Conservation (phyloP, 2,113 vertebrate species). For the Xenopus tropicalis region DNA sequence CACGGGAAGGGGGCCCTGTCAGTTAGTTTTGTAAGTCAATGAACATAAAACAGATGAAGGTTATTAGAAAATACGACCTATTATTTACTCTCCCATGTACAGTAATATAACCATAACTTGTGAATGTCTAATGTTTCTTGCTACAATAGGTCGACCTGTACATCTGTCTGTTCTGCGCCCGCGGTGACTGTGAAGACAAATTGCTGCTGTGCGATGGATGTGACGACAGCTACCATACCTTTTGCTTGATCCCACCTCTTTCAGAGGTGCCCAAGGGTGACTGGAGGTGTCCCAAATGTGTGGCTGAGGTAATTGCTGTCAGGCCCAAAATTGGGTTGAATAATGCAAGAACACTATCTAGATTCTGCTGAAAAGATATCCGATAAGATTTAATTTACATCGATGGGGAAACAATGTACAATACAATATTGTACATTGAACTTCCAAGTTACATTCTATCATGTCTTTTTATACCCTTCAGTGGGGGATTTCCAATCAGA, state of each 20-base stretch:
- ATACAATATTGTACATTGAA: too few relatives aligned
- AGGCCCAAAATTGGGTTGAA: too few relatives aligned
- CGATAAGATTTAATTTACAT: too few relatives aligned
- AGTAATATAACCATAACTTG: too few relatives aligned
- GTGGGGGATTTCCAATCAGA: too few relatives aligned
- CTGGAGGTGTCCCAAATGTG: conserved; percentile 95
- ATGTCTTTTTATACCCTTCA: too few relatives aligned
- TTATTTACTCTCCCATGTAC: neutral
- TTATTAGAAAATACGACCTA: too few relatives aligned
- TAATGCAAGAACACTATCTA: too few relatives aligned
- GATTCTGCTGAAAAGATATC: too few relatives aligned
- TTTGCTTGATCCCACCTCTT: conserved; percentile 91
- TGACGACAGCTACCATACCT: conserved; percentile 97
- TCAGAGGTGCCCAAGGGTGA: conserved; percentile 95
- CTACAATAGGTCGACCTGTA: conserved; percentile 86
- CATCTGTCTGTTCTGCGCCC: conserved; percentile 91
- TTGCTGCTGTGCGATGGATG: conserved; percentile 93
- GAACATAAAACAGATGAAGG: neutral
- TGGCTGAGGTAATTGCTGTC: conserved; percentile 80
- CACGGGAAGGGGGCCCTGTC: conserved; percentile 90
- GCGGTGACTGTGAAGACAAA: conserved; percentile 92
- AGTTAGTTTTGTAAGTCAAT: conserved; percentile 90
- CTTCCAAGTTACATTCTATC: too few relatives aligned
- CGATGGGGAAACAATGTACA: too few relatives aligned
- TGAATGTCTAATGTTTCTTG: too few relatives aligned